Conservation (phyloP, 2,888 invertebrate genomes). For the Argyra leucocephala region DNA sequence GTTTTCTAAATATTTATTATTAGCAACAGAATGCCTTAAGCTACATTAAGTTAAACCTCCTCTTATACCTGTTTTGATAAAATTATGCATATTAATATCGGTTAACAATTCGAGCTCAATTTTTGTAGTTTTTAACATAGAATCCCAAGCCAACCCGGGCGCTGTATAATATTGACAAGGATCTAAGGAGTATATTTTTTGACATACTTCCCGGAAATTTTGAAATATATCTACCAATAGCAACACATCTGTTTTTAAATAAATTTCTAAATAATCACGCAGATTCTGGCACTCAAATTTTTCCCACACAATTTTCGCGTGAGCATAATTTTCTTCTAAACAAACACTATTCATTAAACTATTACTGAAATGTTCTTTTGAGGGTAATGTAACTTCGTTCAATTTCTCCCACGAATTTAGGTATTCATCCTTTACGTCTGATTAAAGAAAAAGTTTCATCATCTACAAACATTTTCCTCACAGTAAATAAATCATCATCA, state of each 20-base stretch:
- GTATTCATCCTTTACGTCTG: no score
- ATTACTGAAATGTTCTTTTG: no score
- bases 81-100: constrained; percentile 16
- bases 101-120: constrained; percentile 16
- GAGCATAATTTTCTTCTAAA: constrained; percentile 16
- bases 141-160: constrained; percentile 29
- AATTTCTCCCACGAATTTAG: no score
- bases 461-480: no score
- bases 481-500: no score
- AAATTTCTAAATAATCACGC: constrained; percentile 31
- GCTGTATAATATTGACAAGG: constrained; percentile 28
- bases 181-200: constrained; percentile 24
- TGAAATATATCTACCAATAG: constrained; percentile 31
- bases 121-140: constrained; percentile 28
- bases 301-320: constrained; percentile 32
- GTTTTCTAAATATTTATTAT: not conserved
- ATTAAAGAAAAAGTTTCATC: no score
- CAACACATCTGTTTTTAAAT: constrained; percentile 33
- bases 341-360: no score
- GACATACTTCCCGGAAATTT: constrained; percentile 9
- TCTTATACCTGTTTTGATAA: constrained; percentile 10
- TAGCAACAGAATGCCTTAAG: constrained; percentile 5
- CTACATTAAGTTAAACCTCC: constrained; percentile 12
- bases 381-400: no score
- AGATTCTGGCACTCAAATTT: constrained; percentile 29